Conservation (phyloP, 1,140 invertebrate genomes). For the Eriocheir sinensis region DNA sequence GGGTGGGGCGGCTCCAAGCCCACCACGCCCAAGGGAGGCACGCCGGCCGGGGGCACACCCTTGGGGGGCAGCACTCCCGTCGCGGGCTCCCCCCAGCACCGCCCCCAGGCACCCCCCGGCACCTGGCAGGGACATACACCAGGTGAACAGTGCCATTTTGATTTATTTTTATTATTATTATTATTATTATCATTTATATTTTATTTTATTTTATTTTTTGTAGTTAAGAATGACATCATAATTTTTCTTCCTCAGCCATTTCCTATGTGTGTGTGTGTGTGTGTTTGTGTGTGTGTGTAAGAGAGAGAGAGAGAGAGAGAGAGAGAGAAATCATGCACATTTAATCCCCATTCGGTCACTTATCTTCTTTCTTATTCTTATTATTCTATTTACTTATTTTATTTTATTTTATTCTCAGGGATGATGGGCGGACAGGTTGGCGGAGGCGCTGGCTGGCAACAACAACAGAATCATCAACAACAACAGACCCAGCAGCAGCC, state of each 20-base stretch:
- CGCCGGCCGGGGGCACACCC: constrained; percentile 68
- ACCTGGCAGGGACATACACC: constrained; percentile 54
- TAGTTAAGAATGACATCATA: not conserved
- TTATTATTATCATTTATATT: not conserved
- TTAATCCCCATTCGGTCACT: not conserved
- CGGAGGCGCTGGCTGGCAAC: constrained; percentile 41
- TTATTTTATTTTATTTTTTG: not conserved
- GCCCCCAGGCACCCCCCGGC: constrained; percentile 47
- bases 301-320: no score
- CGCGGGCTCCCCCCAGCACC: constrained; percentile 73
- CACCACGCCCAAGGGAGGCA: constrained; percentile 74
- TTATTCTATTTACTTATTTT: not conserved
- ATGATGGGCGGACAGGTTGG: constrained; percentile 60
- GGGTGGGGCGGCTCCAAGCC: constrained; percentile 76
- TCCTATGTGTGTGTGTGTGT: no score
- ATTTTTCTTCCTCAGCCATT: not conserved
- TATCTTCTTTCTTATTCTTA: not conserved
- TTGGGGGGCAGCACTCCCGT: constrained; percentile 74
- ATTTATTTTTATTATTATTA: not conserved
- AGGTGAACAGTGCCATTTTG: constrained; percentile 32
- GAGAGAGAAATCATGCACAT: not conserved
- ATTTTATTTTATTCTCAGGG: constrained; percentile 13
- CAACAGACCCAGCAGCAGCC: constrained; percentile 29
- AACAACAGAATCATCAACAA: constrained; percentile 32
- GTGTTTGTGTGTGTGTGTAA: no score